Evolutionary conservation across 1,140 invertebrate genomes (phyloP), one percentile per base, ranked within the genome.

Genomic region (Tetramorium alpestre): DNA sequence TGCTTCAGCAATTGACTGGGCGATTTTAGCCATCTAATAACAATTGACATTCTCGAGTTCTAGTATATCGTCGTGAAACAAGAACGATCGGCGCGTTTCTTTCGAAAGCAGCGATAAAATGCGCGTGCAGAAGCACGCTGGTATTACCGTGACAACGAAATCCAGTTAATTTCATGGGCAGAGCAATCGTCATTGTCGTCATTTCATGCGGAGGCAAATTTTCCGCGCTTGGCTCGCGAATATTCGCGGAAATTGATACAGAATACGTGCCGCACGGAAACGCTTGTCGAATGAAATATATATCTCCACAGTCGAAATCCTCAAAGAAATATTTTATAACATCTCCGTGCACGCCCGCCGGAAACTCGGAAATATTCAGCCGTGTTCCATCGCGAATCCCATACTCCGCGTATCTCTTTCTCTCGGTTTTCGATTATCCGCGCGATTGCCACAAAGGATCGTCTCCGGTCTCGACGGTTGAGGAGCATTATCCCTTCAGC

Each of bases 301-400:
- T 82, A 69, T 33, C 18, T 49, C 38, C 13, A 22, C 54, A 60
- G 54, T 62, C 25, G 54, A 84, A 75, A 84, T 84, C 44, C 54
- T 75, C 69, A 84, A 84, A 75, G 80, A 84, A 84, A 84, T 84
- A 84, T 84, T 84, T 84, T 75, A 84, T 75, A 75, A 84, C 69
- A 62, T 73, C 41, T 75, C 28, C 41, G 41, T 13, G 51, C 78
- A 38, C 51, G 25, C 22, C 6, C n/a, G 51, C 2, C 25, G 69
- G 54, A 60, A 84, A 75, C 44, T 54, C 69, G 69, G 69, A 84
- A 60, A 78, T 90, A 87, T 84, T 87, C 51, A 84, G 44, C 65
- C 44, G 25, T 16, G 11, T 44, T 73, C 18, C 54, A 60, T 54
- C 54, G 69, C 64, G 77, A 77, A 78, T 82, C 72, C 62, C 67